Conservation (phyloP, 2,113 vertebrate genomes). For the Himantopus leucocephalus region DNA sequence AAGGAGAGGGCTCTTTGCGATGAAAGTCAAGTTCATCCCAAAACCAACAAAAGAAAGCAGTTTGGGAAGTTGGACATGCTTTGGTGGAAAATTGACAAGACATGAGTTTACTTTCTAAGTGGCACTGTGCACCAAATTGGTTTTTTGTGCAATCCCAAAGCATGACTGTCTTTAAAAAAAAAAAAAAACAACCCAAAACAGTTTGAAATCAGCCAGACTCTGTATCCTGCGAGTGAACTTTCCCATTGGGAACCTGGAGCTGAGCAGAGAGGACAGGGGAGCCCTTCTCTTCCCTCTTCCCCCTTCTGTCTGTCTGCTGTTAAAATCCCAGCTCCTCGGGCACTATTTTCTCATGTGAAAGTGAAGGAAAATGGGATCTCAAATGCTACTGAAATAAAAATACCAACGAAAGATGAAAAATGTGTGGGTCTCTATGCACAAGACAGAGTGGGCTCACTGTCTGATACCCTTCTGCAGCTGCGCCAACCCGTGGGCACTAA, state of each 20-base stretch:
- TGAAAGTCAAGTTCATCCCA: constrained; percentile 60
- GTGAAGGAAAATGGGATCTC: not conserved
- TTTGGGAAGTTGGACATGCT: constrained; percentile 33
- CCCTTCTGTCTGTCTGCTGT: not conserved
- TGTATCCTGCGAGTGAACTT: not conserved
- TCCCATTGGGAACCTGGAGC: not conserved
- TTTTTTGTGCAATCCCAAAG: constrained; percentile 2
- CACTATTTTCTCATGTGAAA: not conserved
- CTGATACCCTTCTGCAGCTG: not conserved
- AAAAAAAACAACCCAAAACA: not conserved
- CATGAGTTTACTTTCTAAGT: constrained; percentile 22
- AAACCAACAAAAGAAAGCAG: constrained; percentile 48
- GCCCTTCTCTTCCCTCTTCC: not conserved
- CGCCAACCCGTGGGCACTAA: not conserved
- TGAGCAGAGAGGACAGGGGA: not conserved
- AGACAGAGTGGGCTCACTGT: not conserved
- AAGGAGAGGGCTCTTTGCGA: constrained; percentile 16
- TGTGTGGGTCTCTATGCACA: not conserved
- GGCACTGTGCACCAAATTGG: not conserved
- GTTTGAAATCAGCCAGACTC: not conserved
- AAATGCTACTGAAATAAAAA: constrained; percentile 6
- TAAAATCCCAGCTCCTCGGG: not conserved
- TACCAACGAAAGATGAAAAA: not conserved
- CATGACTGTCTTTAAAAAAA: not conserved
- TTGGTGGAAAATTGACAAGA: constrained; percentile 35